Evolutionary conservation across 2,113 vertebrate genomes (phyloP).

Genomic region (Tragelaphus strepsiceros): DNA sequence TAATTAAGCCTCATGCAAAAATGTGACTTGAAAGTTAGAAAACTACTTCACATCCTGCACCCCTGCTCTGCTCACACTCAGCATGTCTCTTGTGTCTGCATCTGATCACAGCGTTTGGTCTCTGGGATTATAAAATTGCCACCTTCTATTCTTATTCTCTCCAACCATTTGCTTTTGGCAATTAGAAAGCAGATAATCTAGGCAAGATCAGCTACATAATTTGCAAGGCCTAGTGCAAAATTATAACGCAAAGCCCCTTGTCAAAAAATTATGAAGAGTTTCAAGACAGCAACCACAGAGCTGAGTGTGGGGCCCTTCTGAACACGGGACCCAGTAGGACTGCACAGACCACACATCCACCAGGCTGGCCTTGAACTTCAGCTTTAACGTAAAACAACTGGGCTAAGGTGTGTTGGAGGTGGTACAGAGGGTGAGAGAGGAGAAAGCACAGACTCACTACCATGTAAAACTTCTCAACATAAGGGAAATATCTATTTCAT

Average conservation of each 20-base stretch:
- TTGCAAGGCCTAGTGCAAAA: not conserved
- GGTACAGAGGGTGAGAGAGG: not conserved
- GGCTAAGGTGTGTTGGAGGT: not conserved
- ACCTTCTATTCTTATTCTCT: not conserved
- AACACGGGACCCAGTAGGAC: not conserved
- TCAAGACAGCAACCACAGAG: not conserved
- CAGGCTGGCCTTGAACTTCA: not conserved
- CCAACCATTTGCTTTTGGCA: not conserved
- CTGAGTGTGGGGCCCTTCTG: not conserved
- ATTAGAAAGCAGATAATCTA: conserved; percentile 2
- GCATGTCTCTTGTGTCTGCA: not conserved
- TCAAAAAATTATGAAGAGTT: conserved; percentile 7
- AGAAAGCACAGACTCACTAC: not conserved
- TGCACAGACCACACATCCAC: not conserved
- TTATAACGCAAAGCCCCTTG: not conserved
- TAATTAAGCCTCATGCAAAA: conserved; percentile 18
- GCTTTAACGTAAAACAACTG: not conserved
- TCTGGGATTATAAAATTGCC: conserved; percentile 9
- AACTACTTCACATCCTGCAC: not conserved
- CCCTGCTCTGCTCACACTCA: not conserved
- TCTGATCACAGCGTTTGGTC: not conserved
- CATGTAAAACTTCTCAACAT: not conserved
- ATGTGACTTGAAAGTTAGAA: conserved; percentile 25
- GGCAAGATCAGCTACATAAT: not conserved
- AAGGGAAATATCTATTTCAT: not conserved